Percentiles rank a stretch among this genome's conserved stretches.
These are phyloP conservation scores for Hemibagrus wyckioides DNA, from an alignment of 2,113 vertebrate species.

Conservation along the genomic window DNA sequence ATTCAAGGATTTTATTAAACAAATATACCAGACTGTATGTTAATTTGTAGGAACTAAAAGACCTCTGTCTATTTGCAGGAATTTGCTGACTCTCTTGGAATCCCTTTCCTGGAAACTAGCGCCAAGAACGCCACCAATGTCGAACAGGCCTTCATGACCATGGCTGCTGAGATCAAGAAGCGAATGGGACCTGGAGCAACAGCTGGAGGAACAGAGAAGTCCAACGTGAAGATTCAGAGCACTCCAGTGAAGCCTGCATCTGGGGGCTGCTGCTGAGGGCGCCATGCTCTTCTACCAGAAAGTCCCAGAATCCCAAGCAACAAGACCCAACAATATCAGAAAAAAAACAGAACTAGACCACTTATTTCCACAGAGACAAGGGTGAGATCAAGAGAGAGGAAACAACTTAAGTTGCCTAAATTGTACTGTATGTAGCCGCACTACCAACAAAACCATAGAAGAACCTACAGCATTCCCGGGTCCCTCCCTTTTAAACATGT, in stretches of 20 bases:
- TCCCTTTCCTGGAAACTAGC: conserved; percentile 99
- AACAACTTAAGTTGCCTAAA: conserved; percentile 82
- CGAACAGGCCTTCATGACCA: conserved; percentile 99
- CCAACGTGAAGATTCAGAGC: conserved; percentile 96
- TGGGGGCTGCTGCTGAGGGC: conserved; percentile 88
- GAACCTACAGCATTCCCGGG: conserved; percentile 43
- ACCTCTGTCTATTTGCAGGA: conserved; percentile 72
- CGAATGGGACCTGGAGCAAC: conserved; percentile 98
- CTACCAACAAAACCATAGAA: conserved; percentile 81
- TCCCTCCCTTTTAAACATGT: conserved; percentile 59
- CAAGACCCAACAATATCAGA: conserved; percentile 84
- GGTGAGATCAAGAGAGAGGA: conserved; percentile 71
- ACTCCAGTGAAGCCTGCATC: conserved; percentile 95
- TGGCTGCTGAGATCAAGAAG: conserved; percentile 99
- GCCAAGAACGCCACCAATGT: conserved; percentile 99
- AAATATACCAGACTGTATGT: background rate
- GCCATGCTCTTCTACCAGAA: background rate
- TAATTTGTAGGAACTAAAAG: background rate
- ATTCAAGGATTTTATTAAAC: background rate
- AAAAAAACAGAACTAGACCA: conserved; percentile 70
- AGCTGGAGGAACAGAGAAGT: conserved; percentile 90
- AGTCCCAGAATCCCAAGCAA: conserved; percentile 63
- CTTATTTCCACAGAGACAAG: conserved; percentile 50
- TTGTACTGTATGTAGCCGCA: conserved; percentile 99
- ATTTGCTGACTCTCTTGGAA: conserved; percentile 98